A percentile compares a stretch with the other conserved stretches of the same genome.
phyloP scores from a whole-genome alignment of 2,888 invertebrate genomes.

The Phasia obesa region DNA sequence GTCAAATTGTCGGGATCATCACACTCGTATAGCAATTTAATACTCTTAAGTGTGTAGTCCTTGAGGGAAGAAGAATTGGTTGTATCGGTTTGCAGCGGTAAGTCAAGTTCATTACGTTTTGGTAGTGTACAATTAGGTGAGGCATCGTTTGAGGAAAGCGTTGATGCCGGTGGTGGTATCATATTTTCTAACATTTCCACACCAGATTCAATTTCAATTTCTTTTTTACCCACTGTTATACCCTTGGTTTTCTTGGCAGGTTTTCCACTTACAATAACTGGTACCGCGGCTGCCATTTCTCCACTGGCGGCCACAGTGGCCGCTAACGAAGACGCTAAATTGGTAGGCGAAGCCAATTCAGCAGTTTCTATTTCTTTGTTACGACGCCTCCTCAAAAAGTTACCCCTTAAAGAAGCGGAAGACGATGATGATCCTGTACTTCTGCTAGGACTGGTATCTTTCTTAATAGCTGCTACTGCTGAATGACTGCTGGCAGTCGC shows the following conservation, averaged over 20 bases:
- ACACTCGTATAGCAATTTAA: conserved; percentile 50
- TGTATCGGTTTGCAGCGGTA: conserved; percentile 58
- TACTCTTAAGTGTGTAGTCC: conserved; percentile 40
- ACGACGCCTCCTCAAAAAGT: conserved; percentile 77
- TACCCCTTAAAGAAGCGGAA: conserved; percentile 72
- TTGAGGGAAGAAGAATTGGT: background rate
- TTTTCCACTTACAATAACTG: conserved; percentile 61
- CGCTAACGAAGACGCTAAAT: conserved; percentile 60
- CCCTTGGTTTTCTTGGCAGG: conserved; percentile 71
- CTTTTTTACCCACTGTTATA: conserved; percentile 77
- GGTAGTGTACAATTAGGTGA: conserved; percentile 17
- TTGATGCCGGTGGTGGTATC: conserved; percentile 71
- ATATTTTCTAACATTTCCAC: conserved; percentile 82
- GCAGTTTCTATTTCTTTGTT: conserved; percentile 72
- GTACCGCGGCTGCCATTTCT: conserved; percentile 53
- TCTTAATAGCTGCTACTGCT: conserved; percentile 70
- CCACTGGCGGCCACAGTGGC: conserved; percentile 64
- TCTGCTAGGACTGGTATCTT: conserved; percentile 74
- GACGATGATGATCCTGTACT: conserved; percentile 60
- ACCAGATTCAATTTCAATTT: conserved; percentile 81
- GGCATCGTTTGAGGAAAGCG: background rate
- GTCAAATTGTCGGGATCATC: conserved; percentile 11
- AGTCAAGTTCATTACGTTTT: conserved; percentile 68
- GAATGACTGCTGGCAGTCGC: conserved; percentile 51
- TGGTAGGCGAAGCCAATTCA: conserved; percentile 71